Evolutionary conservation across 1,140 invertebrate genomes (phyloP).

Genomic region (Cecropterus lyciades): DNA sequence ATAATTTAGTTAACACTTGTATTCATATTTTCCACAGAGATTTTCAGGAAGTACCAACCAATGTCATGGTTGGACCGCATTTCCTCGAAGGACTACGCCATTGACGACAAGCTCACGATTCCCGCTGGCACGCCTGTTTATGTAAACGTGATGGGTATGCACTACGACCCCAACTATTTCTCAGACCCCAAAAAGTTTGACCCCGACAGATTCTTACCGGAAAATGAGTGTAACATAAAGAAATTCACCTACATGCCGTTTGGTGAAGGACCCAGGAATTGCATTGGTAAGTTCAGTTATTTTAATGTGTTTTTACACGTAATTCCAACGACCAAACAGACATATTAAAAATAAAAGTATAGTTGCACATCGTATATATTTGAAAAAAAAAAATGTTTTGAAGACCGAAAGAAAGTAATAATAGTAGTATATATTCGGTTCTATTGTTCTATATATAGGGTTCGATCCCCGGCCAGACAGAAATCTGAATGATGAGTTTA

Average conservation of each 20-base stretch:
- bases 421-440: no score
- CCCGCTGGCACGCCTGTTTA: constrained; percentile 58
- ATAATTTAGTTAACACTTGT: no score
- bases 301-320: no score
- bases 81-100: constrained; percentile 60
- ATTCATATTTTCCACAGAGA: constrained; percentile 70
- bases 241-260: constrained; percentile 85
- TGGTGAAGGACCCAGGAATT: no score
- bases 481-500: no score
- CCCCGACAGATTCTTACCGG: constrained; percentile 83
- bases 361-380: no score
- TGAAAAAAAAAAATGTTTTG: no score
- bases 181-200: constrained; percentile 82
- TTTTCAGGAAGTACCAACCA: constrained; percentile 84
- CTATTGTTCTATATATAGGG: no score
- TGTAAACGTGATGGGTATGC: constrained; percentile 68
- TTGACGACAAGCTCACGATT: constrained; percentile 72
- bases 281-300: constrained; percentile 78
- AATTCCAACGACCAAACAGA: no score
- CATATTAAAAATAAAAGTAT: no score
- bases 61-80: constrained; percentile 76
- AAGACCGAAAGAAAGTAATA: no score
- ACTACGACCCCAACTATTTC: constrained; percentile 80
- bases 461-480: no score
- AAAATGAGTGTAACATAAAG: constrained; percentile 61